Evolutionary conservation across 2,797 vertebrate species (phyloP), one percentile per base, ranked within the genome.

Genomic region (Anguilla marmorata): DNA sequence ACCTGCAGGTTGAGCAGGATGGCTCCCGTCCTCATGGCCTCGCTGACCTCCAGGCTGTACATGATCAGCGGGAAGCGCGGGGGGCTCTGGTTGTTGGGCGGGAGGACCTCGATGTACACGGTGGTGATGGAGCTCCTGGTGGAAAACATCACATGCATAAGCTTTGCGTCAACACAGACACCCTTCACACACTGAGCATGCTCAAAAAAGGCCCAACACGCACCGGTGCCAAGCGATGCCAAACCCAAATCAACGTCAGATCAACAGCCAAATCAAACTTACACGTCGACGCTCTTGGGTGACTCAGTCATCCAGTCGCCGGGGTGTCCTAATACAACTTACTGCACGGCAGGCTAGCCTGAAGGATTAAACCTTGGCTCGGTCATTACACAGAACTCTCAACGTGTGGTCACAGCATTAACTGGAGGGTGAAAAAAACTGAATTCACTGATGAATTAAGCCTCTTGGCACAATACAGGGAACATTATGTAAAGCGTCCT

Each of bases 11-110:
- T 98, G 84, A 99, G 94, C 86, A 99, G 93, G 12, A 97, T 94
- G 5, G 98, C 98, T 83, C 98, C 98, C 0, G 95, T 96, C 90
- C 98, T 96, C 98, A 98, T 99, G 37, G 98, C 98, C 90, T 99
- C 98, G 0, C 98, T 99, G 93, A 99, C 95, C 94, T 99, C 98
- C 90, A 98, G 95, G 93, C 94, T 98, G 94, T 98, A 99, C 92
- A 97, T 95, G 91, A 96, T 94, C 90, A 96, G 97, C 0, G 97
- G 96, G 89, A 99, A 99, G 76, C 95, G 97, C 0, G 98, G 98
- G 85, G 98, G 98, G 84, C 98, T 99, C 94, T 99, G 98, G 93
- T 99, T 99, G 94, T 99, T 99, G 85, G 98, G 98, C 0, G 98
- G 98, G 90, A 99, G 95, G 86, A 99, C 98, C 92, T 99, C 98